A percentile compares a stretch with the other conserved stretches of the same genome.
Conservation (phyloP, 2,113 vertebrate species). For the Clarias gariepinus region DNA sequence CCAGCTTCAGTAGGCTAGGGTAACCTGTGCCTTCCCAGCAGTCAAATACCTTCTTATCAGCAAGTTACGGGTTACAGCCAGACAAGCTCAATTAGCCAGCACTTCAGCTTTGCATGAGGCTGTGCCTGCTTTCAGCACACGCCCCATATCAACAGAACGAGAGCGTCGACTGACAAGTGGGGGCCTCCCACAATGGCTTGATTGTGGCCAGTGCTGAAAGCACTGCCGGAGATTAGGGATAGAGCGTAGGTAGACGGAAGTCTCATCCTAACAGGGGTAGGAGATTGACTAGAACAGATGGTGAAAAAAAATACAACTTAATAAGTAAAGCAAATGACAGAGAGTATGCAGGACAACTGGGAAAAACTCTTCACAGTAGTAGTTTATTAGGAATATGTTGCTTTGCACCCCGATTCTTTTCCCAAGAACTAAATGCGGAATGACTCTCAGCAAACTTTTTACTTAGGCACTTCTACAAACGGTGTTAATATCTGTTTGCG, state of each 20-base stretch:
- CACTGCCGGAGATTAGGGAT: constrained; percentile 50
- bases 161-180: constrained; percentile 67
- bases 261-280: constrained; percentile 22
- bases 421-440: constrained; percentile 20
- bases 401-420: not conserved
- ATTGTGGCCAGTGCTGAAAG: constrained; percentile 62
- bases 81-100: constrained; percentile 75
- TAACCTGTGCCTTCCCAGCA: constrained; percentile 50
- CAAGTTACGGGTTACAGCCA: constrained; percentile 66
- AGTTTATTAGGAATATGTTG: not conserved
- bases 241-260: constrained; percentile 13
- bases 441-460: constrained; percentile 32
- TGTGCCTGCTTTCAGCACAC: constrained; percentile 62
- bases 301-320: not conserved
- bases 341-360: not conserved
- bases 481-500: constrained; percentile 43
- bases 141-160: constrained; percentile 70
- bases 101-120: constrained; percentile 63
- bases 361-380: not conserved
- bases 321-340: not conserved
- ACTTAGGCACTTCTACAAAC: constrained; percentile 28
- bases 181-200: constrained; percentile 65
- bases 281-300: constrained; percentile 38
- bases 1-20: constrained; percentile 23
- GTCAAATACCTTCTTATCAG: constrained; percentile 75